These are phyloP conservation scores for Philypnodon macrostomus DNA, from an alignment of 2,797 vertebrate genomes.

Conservation along the genomic window DNA sequence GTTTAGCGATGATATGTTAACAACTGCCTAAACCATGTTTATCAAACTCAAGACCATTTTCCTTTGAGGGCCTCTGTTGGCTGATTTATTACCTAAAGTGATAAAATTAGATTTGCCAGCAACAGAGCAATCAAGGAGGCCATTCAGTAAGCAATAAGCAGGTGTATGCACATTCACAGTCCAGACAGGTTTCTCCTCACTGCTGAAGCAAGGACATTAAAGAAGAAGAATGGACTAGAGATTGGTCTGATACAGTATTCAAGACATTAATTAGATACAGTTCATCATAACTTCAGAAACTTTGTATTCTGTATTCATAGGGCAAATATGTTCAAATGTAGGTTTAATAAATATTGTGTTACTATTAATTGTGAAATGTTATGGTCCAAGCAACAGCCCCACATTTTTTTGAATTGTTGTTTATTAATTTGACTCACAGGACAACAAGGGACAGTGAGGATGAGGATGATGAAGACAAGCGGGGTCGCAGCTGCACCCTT, in stretches of 20 bases:
- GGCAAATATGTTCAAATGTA: too few relatives aligned
- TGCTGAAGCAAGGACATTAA: constrained; percentile 17
- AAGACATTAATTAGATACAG: constrained; percentile 33
- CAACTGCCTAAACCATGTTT: constrained; percentile 56
- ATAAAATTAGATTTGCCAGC: constrained; percentile 67
- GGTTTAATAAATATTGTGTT: too few relatives aligned
- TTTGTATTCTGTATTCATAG: too few relatives aligned
- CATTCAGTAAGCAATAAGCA: constrained; percentile 60
- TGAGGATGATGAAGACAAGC: constrained; percentile 86
- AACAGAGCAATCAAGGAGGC: constrained; percentile 53
- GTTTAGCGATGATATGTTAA: constrained; percentile 13
- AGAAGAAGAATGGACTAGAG: constrained; percentile 35
- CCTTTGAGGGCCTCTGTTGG: constrained; percentile 39
- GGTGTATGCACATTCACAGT: constrained; percentile 44
- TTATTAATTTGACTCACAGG: constrained; percentile 60
- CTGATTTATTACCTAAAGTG: constrained; percentile 62
- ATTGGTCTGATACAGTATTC: constrained; percentile 42
- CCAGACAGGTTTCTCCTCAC: constrained; percentile 24
- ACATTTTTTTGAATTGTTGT: not conserved
- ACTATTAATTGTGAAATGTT: too few relatives aligned
- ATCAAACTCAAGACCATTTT: constrained; percentile 49
- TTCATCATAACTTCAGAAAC: constrained; percentile 27
- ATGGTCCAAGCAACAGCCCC: too few relatives aligned
- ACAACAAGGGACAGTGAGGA: constrained; percentile 87
- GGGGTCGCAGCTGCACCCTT: constrained; percentile 85